Evolutionary conservation across 2,113 vertebrate genomes (phyloP).

Genomic region (Delphinus delphis): DNA sequence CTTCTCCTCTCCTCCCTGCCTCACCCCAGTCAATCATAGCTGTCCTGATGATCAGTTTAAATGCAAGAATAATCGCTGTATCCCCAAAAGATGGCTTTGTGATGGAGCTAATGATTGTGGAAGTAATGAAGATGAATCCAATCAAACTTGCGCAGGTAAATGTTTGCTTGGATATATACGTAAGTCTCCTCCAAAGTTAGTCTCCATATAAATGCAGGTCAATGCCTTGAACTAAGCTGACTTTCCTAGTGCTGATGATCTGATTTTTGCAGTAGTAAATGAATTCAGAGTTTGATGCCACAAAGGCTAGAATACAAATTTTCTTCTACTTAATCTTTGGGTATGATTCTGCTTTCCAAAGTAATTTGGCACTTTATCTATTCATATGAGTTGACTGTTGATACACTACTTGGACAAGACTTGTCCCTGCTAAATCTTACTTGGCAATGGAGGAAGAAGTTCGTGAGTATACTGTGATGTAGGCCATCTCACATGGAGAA

Average conservation of each 20-base stretch:
- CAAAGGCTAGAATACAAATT: slow-evolving; percentile 56
- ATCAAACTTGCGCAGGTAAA: slow-evolving; percentile 94
- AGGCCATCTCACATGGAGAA: not conserved
- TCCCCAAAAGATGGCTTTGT: slow-evolving; percentile 97
- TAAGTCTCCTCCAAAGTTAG: not conserved
- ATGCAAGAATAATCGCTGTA: slow-evolving; percentile 96
- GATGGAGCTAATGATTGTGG: slow-evolving; percentile 97
- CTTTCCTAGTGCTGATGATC: slow-evolving; percentile 40
- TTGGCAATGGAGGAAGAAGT: slow-evolving; percentile 34
- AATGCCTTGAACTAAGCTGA: not conserved
- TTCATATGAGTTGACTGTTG: slow-evolving; percentile 18
- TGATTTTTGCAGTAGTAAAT: slow-evolving; percentile 59
- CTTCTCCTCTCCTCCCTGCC: not conserved
- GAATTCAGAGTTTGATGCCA: slow-evolving; percentile 52
- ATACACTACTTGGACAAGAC: slow-evolving; percentile 37
- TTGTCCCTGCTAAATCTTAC: slow-evolving; percentile 21
- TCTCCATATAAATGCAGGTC: slow-evolving; percentile 1
- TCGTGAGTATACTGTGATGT: slow-evolving; percentile 11
- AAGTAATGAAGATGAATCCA: slow-evolving; percentile 94
- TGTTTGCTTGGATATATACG: not conserved
- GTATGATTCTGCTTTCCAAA: slow-evolving; percentile 63
- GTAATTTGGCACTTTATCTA: slow-evolving; percentile 72
- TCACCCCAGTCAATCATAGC: slow-evolving; percentile 91
- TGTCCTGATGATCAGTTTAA: slow-evolving; percentile 96
- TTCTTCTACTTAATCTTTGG: slow-evolving; percentile 72